A percentile compares a stretch with the other conserved stretches of the same genome.
Conservation (phyloP, 2,113 vertebrate species). For the Tetraodon nigroviridis region DNA sequence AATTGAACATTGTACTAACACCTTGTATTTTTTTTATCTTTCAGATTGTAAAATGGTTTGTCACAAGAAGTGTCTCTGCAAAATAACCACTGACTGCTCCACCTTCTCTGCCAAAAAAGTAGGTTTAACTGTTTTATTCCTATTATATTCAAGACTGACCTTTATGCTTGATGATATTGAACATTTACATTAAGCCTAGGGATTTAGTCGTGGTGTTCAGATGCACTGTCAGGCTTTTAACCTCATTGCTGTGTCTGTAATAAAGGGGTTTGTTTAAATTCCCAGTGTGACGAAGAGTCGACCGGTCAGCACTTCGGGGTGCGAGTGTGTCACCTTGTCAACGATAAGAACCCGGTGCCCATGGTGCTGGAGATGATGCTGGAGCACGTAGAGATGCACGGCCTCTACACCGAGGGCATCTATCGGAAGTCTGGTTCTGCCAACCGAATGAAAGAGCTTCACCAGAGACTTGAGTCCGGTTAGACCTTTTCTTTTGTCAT, state of each 20-base stretch:
- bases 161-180: no score
- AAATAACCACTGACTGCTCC: slow-evolving; percentile 82
- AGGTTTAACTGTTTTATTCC: slow-evolving; percentile 2
- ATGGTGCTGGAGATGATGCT: slow-evolving; percentile 90
- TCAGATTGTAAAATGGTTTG: slow-evolving; percentile 94
- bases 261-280: background rate
- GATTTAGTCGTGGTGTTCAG: no score
- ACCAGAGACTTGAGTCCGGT: slow-evolving; percentile 87
- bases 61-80: slow-evolving; percentile 92
- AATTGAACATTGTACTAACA: background rate
- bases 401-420: slow-evolving; percentile 95
- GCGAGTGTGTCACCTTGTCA: slow-evolving; percentile 78
- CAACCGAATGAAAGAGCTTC: slow-evolving; percentile 91
- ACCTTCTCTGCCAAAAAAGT: slow-evolving; percentile 82
- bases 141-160: background rate
- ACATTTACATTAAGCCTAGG: no score
- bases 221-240: no score
- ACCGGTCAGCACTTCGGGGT: slow-evolving; percentile 85
- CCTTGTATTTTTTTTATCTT: background rate
- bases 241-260: no score
- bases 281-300: slow-evolving; percentile 75
- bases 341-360: slow-evolving; percentile 83
- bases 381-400: slow-evolving; percentile 94
- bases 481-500: background rate
- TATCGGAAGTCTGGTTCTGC: slow-evolving; percentile 96